Percentiles rank a stretch among this genome's conserved stretches.
Evolutionary conservation across 2,888 invertebrate species (phyloP).

Genomic region (Pseudococcus longispinus): DNA sequence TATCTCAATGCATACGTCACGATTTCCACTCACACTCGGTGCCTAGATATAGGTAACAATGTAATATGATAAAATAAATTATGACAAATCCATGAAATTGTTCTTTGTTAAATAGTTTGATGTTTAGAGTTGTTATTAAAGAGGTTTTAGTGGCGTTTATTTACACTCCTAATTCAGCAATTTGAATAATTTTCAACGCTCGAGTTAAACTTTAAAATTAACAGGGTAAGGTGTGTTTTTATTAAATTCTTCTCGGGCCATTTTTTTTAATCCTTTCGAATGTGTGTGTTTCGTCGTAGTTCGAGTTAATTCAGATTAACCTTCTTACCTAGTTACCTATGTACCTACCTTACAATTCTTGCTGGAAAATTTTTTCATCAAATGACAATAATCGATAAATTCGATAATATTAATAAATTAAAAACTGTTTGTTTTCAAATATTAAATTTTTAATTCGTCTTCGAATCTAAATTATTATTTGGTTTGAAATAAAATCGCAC

Average conservation of each 20-base stretch:
- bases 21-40: neutral
- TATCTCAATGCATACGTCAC: constrained; percentile 7
- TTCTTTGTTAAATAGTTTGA: constrained; percentile 15
- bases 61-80: neutral
- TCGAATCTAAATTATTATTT: no score
- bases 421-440: no score
- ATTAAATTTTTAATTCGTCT: no score
- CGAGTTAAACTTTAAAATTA: neutral
- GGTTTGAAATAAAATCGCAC: neutral
- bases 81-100: constrained; percentile 2
- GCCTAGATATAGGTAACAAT: no score
- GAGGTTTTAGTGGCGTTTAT: neutral
- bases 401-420: no score
- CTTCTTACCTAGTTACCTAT: neutral
- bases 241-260: neutral
- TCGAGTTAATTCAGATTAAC: no score
- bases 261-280: neutral
- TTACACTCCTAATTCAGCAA: constrained; percentile 6
- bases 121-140: constrained; percentile 12
- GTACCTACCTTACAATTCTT: neutral
- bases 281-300: no score
- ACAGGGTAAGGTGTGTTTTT: neutral
- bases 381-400: neutral
- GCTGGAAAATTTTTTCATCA: neutral
- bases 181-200: constrained; percentile 1